A percentile compares a stretch with the other conserved stretches of the same genome.
Evolutionary conservation across 2,113 vertebrate genomes (phyloP).

Genomic region (Menidia beryllina): DNA sequence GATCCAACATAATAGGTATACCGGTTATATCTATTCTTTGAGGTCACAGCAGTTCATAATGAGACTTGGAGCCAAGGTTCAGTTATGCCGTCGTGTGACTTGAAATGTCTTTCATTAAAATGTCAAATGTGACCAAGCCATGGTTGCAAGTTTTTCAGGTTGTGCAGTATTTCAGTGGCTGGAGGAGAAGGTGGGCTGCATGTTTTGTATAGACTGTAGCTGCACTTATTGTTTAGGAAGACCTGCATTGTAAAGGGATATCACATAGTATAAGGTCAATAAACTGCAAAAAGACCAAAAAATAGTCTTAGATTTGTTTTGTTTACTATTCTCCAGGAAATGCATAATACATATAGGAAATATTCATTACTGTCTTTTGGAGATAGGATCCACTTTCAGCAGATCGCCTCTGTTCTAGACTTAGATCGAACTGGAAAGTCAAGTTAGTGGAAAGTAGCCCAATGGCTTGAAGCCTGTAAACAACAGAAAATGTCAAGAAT

Average conservation of each 20-base stretch:
- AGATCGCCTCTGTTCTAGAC: slow-evolving; percentile 49
- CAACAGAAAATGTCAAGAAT: slow-evolving; percentile 66
- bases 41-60: not conserved
- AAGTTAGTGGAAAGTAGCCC: slow-evolving; percentile 43
- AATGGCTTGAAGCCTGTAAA: slow-evolving; percentile 48
- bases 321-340: too few relatives aligned
- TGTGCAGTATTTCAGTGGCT: not conserved
- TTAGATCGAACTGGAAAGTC: slow-evolving; percentile 49
- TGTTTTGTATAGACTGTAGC: slow-evolving; percentile 21
- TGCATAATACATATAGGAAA: not conserved
- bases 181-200: slow-evolving; percentile 21
- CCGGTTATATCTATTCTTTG: not conserved
- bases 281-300: not conserved
- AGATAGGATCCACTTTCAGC: slow-evolving; percentile 3
- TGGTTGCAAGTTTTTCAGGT: not conserved
- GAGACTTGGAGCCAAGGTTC: not conserved
- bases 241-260: slow-evolving; percentile 40
- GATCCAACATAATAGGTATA: not conserved
- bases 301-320: too few relatives aligned
- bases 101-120: not conserved
- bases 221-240: slow-evolving; percentile 36
- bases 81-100: not conserved
- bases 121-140: not conserved
- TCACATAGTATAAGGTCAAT: slow-evolving; percentile 9
- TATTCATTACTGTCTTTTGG: not conserved